phyloP scores from a whole-genome alignment of 1,140 invertebrate species.

The Atta colombica region DNA sequence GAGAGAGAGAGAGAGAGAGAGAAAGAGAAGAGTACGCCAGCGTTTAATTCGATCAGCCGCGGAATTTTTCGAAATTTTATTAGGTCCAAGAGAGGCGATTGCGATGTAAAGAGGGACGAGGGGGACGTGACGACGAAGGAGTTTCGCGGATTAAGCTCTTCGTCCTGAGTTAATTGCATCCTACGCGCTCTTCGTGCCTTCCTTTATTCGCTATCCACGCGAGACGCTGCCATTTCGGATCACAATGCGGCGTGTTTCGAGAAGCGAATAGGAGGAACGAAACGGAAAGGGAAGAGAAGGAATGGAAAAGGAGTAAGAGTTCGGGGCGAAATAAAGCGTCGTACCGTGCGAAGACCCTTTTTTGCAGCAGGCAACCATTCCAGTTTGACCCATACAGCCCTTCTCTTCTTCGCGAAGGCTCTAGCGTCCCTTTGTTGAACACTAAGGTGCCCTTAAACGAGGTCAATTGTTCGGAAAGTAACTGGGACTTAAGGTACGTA shows the following conservation, averaged over 20 bases:
- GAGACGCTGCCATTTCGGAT: constrained; percentile 61
- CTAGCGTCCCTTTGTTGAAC: constrained; percentile 68
- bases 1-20: background rate
- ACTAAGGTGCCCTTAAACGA: constrained; percentile 73
- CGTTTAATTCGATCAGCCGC: constrained; percentile 51
- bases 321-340: constrained; percentile 69
- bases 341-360: constrained; percentile 69
- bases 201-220: constrained; percentile 48
- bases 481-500: constrained; percentile 52
- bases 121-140: constrained; percentile 66
- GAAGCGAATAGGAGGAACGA: background rate
- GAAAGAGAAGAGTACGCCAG: background rate
- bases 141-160: constrained; percentile 67
- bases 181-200: constrained; percentile 32
- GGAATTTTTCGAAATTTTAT: constrained; percentile 65
- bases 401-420: constrained; percentile 59
- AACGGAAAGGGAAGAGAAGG: constrained; percentile 25
- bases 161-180: constrained; percentile 67
- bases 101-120: constrained; percentile 31
- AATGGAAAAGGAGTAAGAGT: constrained; percentile 33
- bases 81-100: constrained; percentile 14
- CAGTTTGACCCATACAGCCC: constrained; percentile 67
- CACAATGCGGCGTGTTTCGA: constrained; percentile 59
- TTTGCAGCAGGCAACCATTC: constrained; percentile 67
- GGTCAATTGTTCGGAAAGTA: constrained; percentile 80